Base-by-base conservation (phyloP, 92 coral and sea anemone species). In the Epizoanthus fatuus region DNA sequence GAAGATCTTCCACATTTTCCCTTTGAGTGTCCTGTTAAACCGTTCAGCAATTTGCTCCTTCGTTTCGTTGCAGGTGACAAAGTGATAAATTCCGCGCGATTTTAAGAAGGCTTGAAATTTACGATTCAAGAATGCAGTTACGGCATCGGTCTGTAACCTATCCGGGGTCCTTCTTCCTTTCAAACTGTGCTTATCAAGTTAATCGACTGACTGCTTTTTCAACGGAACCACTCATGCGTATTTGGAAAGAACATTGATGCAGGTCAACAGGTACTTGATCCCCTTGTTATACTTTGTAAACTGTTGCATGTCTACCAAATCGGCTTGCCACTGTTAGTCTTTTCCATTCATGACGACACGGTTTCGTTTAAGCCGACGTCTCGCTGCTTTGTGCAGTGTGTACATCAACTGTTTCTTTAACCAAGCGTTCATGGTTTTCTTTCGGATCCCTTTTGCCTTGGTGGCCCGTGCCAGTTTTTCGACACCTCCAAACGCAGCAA, bases 61-160 rank as follows among this genome's bases (percentile, higher is more conserved):
- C 49, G 85, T 75, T 58, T 86, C 86, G n/a, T 72, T 63, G 16
- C 3, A 52, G 17, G 86, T 86, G 84, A 62, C 56, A 66, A 22
- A 65, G 25, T 49, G 74, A 53, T 86, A 74, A 44, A 86, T 86
- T 35, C 22, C 58, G 17, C 77, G 16, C 16, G 35, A 9, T 16
- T 60, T 54, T 52, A 79, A 56, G 44, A 85, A 75, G 13, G 35
- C 37, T 38, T 85, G 84, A 58, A 84, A 56, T 57, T 72, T 66
- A 42, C 67, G 56, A 60, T 74, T 74, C 55, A 74, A 56, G 11
- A 44, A 85, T 37, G 75, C 89, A 22, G 39, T 58, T 10, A 64
- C 89, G 17, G 47, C 59, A 75, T 85, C 85, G 63, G 89, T 85
- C 54, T 74, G 83, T 62, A 85, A 17, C n/a, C 63, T 57, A 44